phyloP scores from a whole-genome alignment of 2,888 invertebrate species.

The Chrysomela aeneicollis region DNA sequence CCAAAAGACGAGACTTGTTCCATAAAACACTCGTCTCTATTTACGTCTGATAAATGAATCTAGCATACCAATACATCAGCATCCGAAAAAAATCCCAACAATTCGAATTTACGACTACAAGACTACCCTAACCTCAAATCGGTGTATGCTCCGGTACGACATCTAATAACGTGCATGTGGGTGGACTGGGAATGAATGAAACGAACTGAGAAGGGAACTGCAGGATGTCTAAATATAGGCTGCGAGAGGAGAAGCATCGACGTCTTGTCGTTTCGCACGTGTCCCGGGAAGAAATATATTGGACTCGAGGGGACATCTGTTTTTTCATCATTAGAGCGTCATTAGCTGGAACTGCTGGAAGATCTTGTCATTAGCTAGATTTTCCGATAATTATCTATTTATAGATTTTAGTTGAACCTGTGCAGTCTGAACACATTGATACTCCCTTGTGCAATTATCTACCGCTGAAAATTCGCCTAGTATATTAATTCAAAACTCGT shows the following conservation, averaged over 20 bases:
- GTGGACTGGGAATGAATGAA: conserved; percentile 15
- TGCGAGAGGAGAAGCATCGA: conserved; percentile 7
- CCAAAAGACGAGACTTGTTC: no score
- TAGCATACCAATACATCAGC: neutral
- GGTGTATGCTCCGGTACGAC: conserved; percentile 7
- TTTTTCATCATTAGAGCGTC: conserved; percentile 16
- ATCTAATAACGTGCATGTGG: conserved; percentile 20
- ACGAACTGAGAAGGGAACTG: conserved; percentile 18
- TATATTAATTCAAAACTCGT: no score
- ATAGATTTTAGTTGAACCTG: no score
- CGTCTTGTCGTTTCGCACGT: conserved; percentile 19
- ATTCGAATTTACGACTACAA: neutral
- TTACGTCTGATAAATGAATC: no score
- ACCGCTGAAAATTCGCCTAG: no score
- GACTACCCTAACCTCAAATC: conserved; percentile 5
- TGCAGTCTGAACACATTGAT: no score
- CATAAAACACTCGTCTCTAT: no score
- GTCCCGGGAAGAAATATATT: conserved; percentile 17
- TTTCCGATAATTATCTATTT: conserved; percentile 2
- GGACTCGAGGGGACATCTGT: conserved; percentile 11
- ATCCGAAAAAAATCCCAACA: neutral
- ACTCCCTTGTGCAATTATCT: no score
- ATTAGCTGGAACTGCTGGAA: conserved; percentile 10
- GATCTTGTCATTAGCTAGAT: conserved; percentile 14
- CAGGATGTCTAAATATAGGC: conserved; percentile 20